Base-by-base conservation (phyloP, 2,797 vertebrate genomes). In the Dromococcyx pavoninus region DNA sequence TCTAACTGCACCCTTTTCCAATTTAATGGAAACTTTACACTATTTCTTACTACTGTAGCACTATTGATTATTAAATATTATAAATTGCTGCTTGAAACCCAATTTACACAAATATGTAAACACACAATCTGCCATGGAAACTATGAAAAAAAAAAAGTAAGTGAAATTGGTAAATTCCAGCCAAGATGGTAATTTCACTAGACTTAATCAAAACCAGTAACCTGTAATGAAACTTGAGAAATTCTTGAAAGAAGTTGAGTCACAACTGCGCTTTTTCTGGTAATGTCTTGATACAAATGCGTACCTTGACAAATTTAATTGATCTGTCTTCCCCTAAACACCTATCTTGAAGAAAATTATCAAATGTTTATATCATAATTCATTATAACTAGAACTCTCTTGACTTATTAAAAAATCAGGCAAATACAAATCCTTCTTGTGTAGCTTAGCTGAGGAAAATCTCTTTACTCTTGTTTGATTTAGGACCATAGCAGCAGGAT, bases 21-120 rank as follows among this genome's bases (percentile, higher is more conserved):
- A 96, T 97, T 98, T 98, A 98, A 98, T 98, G 98, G 98, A 99
- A 99, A 98, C 95, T 94, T 96, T 96, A 97, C 96, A 97, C 97
- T 97, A 56, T 73, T 93, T 92, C 85, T 41, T 61, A 95, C 77
- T 56, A 96, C 94, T 96, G 96, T 91, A 75, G 94, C 95, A 60
- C 89, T 98, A 98, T 98, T 97, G 98, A 99, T 99, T 97, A 96
- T 69, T 90, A 87, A 97, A 95, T 97, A 93, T 95, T 97, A 95
- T 98, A 98, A 98, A 98, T 98, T 98, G 96, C 97, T 98, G 97
- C 97, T 97, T 98, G 98, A 98, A 98, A 96, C 97, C 95, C 91
- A 95, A 81, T 95, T 86, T 41, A 23, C 74, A 46, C 61, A 89
- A 89, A 95, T 88, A 80, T 74, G 28, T 92, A 93, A 92, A 88